A percentile compares a stretch with the other conserved stretches of the same genome.
Conservation (phyloP, 2,888 invertebrate genomes). For the Oscheius sp. region DNA sequence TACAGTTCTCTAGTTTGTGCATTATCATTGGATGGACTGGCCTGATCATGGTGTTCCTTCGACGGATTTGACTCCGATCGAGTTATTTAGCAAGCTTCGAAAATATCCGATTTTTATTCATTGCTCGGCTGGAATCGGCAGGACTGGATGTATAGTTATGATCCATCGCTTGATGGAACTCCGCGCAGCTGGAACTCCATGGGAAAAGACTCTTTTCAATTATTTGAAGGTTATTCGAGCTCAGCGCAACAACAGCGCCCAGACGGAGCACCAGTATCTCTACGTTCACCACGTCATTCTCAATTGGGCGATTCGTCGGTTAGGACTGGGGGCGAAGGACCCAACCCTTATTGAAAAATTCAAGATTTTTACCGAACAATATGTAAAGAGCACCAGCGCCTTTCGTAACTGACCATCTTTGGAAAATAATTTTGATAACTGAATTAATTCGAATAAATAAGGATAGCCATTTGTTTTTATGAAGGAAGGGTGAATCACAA, state of each 20-base stretch:
- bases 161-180: neutral
- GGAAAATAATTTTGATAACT: too few relatives aligned
- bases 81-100: too few relatives aligned
- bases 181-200: neutral
- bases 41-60: conserved; percentile 29
- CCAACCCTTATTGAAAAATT: neutral
- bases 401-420: too few relatives aligned
- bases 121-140: conserved; percentile 6
- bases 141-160: conserved; percentile 10
- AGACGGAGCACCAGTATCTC: conserved; percentile 20
- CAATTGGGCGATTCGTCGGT: neutral
- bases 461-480: too few relatives aligned
- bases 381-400: too few relatives aligned
- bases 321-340: neutral
- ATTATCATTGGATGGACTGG: too few relatives aligned
- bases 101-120: too few relatives aligned
- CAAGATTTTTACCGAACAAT: neutral
- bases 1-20: too few relatives aligned
- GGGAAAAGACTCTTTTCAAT: neutral
- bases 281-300: conserved; percentile 16
- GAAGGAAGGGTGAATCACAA: too few relatives aligned
- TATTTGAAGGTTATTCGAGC: neutral
- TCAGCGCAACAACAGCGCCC: neutral
- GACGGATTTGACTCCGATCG: conserved; percentile 10
- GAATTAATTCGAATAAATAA: too few relatives aligned